A percentile compares a stretch with the other conserved stretches of the same genome.
Conservation (phyloP, 1,140 invertebrate species). For the Gryon sp. region DNA sequence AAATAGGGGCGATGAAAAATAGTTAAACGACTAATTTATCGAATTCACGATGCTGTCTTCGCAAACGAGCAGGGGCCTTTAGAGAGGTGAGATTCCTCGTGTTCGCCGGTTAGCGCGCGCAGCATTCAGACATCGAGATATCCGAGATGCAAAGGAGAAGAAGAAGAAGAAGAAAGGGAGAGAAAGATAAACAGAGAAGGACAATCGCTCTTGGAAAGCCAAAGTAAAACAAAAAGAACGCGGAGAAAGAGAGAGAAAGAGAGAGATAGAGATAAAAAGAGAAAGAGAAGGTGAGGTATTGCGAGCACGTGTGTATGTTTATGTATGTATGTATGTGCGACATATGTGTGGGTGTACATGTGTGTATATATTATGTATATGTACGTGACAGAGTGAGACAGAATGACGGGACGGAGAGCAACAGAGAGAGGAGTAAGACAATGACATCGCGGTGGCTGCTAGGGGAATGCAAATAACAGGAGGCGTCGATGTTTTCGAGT, state of each 20-base stretch:
- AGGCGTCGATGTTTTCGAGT: constrained; percentile 78
- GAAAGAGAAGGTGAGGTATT: background rate
- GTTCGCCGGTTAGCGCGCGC: constrained; percentile 55
- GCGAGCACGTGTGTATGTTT: no score
- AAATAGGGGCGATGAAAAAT: constrained; percentile 20
- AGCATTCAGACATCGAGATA: constrained; percentile 26
- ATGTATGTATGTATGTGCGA: no score
- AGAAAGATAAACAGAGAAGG: constrained; percentile 44
- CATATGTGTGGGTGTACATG: no score
- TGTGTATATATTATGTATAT: no score
- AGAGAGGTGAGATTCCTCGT: constrained; percentile 59
- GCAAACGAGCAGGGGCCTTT: constrained; percentile 30
- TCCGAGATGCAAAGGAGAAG: constrained; percentile 44
- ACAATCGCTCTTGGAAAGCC: constrained; percentile 31
- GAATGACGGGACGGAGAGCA: constrained; percentile 25
- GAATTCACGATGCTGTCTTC: constrained; percentile 43
- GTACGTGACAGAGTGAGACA: constrained; percentile 8
- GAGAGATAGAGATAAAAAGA: constrained; percentile 1
- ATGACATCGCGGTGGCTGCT: constrained; percentile 71
- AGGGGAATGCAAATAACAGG: constrained; percentile 79
- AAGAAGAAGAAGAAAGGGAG: constrained; percentile 17
- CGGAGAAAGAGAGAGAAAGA: constrained; percentile 27
- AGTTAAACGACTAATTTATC: constrained; percentile 37
- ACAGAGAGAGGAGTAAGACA: constrained; percentile 66
- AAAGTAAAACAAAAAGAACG: constrained; percentile 52